Base-by-base conservation (phyloP, 2,888 invertebrate genomes). In the Leptopilina drosophilae region DNA sequence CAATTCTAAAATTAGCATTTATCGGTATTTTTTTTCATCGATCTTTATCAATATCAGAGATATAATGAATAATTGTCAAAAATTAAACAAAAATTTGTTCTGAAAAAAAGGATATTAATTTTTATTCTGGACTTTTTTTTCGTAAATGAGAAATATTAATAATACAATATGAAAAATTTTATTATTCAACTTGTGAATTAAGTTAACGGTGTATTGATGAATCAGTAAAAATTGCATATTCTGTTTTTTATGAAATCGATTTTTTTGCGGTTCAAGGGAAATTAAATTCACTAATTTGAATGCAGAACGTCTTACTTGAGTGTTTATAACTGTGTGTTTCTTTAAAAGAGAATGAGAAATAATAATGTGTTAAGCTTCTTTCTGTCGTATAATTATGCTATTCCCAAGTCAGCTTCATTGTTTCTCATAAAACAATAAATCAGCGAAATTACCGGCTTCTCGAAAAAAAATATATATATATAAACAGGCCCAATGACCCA, bases 371-470 rank as follows among this genome's bases (percentile, higher is more conserved):
- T 73, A 73, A 73, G 73, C 73, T 73, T 73, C 73, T 73, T 56
- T 73, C 53, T 56, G 53, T 73, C 73, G 56, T 73, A 73, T 73
- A 73, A 73, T 73, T 73, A 73, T 56, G 33, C 56, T 67, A 67
- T 67, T 67, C 67, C 42, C 67, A n/a, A 33, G 67, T 49, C 67
- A 67, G 67, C 49, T 33, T 73, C 73, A 73, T 56, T 73, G 73
- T 73, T 73, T 73, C 73, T 33, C 73, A 73, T 73, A 73, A 73
- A 73, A 73, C 73, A 73, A 73, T 73, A 73, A 73, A 73, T 73
- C 73, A 73, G 73, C 53, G 9, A 73, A 73, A 73, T 56, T 73
- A 73, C 73, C 73, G 53, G 53, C 73, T 73, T 73, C 73, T 73
- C 33, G 56, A 73, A 73, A 73, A 73, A 15, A 62, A 15, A 69